phyloP scores from a whole-genome alignment of 2,113 vertebrate genomes.

The Heliornis fulica region DNA sequence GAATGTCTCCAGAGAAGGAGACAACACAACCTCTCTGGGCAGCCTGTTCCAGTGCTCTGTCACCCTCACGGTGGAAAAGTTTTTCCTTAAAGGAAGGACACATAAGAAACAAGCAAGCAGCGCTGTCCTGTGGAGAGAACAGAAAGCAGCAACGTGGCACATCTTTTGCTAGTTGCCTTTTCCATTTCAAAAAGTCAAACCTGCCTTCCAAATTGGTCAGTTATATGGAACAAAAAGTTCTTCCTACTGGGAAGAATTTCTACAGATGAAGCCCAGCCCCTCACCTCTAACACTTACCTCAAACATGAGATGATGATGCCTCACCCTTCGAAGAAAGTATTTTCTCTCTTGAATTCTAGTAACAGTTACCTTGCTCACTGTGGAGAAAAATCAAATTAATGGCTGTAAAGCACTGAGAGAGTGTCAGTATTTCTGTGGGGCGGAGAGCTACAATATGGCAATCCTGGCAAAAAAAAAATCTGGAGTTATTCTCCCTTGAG shows the following conservation, averaged over 20 bases:
- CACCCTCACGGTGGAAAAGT: no score
- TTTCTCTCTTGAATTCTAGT: no score
- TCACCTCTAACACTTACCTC: neutral
- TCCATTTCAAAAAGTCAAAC: neutral
- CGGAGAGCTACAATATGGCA: neutral
- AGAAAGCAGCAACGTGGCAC: neutral
- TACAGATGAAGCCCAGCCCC: neutral
- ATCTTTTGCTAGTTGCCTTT: neutral
- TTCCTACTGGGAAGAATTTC: neutral
- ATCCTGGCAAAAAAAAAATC: neutral
- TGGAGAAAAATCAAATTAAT: constrained; percentile 10
- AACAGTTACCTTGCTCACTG: no score
- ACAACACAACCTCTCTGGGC: no score
- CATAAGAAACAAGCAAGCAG: neutral
- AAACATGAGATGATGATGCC: neutral
- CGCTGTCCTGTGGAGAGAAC: neutral
- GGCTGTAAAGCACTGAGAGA: neutral
- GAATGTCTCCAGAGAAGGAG: no score
- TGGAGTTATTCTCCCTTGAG: neutral
- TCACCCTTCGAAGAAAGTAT: neutral
- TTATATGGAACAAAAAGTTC: neutral
- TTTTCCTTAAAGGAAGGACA: neutral
- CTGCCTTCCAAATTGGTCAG: neutral
- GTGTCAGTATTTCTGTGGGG: neutral
- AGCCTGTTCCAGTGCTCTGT: no score